Evolutionary conservation across 2,797 vertebrate species (phyloP), one percentile per base, ranked within the genome.

Genomic region (Myotis myotis): DNA sequence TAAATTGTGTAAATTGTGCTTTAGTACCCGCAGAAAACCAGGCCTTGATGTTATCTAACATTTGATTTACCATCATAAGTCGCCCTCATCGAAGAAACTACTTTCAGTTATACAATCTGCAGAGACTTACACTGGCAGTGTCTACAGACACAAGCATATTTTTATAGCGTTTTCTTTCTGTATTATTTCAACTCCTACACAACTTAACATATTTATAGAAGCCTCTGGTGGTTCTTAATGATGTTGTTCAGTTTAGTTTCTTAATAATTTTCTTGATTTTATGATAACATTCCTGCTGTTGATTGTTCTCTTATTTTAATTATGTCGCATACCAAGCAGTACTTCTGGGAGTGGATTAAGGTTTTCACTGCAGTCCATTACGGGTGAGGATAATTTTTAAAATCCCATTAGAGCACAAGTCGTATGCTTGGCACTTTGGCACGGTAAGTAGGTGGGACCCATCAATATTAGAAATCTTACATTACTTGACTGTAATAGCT

Each of bases 191-290:
- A 96, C 79, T 93, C 66, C 83, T 93, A 93, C 36, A 89, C 60
- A 72, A 85, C 75, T 90, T 93, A 88, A 88, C 62, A 96, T 93
- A 88, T 94, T 94, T 94, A 96, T 91, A 92, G 80, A 96, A 95
- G 60, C 92, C 90, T 97, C 92, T 74, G 90, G 82, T 93, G 93
- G 74, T 97, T 93, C 95, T 95, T 96, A 96, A 92, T 87, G 94
- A 92, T 92, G 81, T 88, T 96, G 79, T 89, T 97, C 93, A 93
- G 87, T 93, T 96, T 90, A 68, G 71, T 84, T 96, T 96, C 89
- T 95, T 96, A 96, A 96, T 96, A 97, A 95, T 94, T 96, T 96
- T 78, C 71, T 83, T 94, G 85, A 36, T 92, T 96, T 95, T 97
- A 94, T 96, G 85, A 81, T 95, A 87, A 87, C 33, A 82, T 93